These are phyloP conservation scores for Zaprionus ghesquierei DNA, from an alignment of 1,140 invertebrate genomes.

Conservation along the genomic window DNA sequence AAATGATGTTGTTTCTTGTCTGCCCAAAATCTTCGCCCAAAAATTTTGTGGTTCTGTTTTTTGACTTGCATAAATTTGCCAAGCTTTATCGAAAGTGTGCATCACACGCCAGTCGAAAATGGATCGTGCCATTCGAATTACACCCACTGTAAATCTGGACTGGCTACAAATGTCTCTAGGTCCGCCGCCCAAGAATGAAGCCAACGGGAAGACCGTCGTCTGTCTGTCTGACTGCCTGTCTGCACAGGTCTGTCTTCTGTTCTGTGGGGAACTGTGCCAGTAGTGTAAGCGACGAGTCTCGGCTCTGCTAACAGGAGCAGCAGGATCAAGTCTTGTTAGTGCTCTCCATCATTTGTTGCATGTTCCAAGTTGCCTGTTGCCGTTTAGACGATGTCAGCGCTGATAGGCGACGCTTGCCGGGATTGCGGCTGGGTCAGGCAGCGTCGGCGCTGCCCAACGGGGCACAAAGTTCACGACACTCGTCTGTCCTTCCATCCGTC, in stretches of 20 bases:
- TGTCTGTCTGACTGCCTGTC: not conserved
- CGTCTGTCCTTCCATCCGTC: conserved; percentile 21
- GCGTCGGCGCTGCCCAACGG: conserved; percentile 37
- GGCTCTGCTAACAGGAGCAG: conserved; percentile 73
- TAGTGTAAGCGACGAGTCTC: conserved; percentile 30
- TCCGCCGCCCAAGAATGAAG: conserved; percentile 24
- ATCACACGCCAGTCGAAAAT: conserved; percentile 61
- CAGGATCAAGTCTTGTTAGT: conserved; percentile 74
- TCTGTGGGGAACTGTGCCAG: conserved; percentile 43
- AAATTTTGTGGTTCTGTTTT: conserved; percentile 43
- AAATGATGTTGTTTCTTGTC: conserved; percentile 48
- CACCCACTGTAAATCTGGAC: conserved; percentile 30
- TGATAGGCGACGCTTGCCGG: conserved; percentile 64
- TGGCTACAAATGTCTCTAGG: not conserved
- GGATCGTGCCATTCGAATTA: conserved; percentile 36
- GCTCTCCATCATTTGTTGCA: conserved; percentile 47
- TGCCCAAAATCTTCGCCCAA: conserved; percentile 28
- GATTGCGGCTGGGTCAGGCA: conserved; percentile 34
- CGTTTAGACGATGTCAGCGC: conserved; percentile 65
- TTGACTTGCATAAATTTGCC: conserved; percentile 65
- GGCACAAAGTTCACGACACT: conserved; percentile 70
- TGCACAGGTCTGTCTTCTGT: not conserved
- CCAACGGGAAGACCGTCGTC: conserved; percentile 26
- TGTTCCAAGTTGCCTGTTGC: conserved; percentile 28
- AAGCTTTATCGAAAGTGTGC: conserved; percentile 76